Conservation (phyloP, 2,113 vertebrate species). For the Apodemus sylvaticus region DNA sequence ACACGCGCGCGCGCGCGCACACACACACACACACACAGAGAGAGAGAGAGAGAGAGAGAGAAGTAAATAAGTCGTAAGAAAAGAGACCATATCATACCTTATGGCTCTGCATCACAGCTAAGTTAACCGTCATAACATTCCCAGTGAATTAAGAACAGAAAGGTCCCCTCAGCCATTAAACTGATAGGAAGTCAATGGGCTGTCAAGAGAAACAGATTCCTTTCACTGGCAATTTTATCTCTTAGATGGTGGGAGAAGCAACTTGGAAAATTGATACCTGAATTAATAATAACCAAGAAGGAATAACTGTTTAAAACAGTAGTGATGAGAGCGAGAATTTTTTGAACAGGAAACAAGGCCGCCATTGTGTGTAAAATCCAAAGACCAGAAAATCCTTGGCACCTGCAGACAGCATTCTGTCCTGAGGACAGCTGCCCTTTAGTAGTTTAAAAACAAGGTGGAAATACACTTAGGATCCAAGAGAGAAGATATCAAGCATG, state of each 20-base stretch:
- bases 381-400: neutral
- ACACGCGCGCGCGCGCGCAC: too few species aligned
- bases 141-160: neutral
- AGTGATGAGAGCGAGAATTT: conserved; percentile 23
- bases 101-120: neutral
- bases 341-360: neutral
- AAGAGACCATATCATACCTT: neutral
- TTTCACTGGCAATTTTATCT: neutral
- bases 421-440: neutral
- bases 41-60: neutral
- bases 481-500: neutral
- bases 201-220: neutral
- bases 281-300: conserved; percentile 39
- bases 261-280: conserved; percentile 42
- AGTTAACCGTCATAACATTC: neutral
- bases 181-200: neutral
- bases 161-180: neutral
- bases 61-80: neutral
- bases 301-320: conserved; percentile 34
- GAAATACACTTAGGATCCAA: neutral
- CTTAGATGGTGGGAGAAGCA: neutral
- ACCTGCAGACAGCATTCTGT: neutral
- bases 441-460: neutral
- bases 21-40: too few species aligned
- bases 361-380: neutral